Percentiles rank a stretch among this genome's conserved stretches.
Conservation (phyloP, 2,797 vertebrate species). For the Crenichthys baileyi region DNA sequence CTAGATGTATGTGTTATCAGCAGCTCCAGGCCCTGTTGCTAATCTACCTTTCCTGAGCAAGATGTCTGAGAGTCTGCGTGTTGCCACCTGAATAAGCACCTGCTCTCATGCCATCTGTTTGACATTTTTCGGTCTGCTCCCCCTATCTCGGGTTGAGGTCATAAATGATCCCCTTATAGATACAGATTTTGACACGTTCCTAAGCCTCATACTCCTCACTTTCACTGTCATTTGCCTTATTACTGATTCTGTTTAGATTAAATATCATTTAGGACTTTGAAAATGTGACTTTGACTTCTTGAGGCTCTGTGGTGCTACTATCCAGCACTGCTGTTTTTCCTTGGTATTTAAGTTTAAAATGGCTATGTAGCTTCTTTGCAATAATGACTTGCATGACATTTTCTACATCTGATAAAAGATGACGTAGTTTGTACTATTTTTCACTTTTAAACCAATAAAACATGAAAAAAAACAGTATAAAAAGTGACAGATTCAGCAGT, state of each 20-base stretch:
- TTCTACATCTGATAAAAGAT: not conserved
- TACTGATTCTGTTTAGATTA: slow-evolving; percentile 52
- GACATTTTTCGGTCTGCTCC: slow-evolving; percentile 65
- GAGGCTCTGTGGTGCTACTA: slow-evolving; percentile 15
- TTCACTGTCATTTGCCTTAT: slow-evolving; percentile 21
- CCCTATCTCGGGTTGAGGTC: slow-evolving; percentile 43
- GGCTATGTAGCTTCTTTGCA: not conserved
- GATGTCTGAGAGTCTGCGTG: slow-evolving; percentile 52
- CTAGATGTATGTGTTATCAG: slow-evolving; percentile 64
- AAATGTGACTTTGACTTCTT: slow-evolving; percentile 14
- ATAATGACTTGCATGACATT: not conserved
- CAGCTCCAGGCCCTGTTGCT: slow-evolving; percentile 58
- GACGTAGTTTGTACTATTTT: no score
- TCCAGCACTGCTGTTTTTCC: not conserved
- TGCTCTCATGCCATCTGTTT: slow-evolving; percentile 70
- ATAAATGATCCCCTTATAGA: slow-evolving; percentile 53
- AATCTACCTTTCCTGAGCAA: slow-evolving; percentile 61
- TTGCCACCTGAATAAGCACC: slow-evolving; percentile 64
- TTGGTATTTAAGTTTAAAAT: not conserved
- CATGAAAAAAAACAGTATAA: not conserved
- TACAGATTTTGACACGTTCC: slow-evolving; percentile 49
- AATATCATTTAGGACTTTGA: slow-evolving; percentile 27
- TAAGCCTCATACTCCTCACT: slow-evolving; percentile 32
- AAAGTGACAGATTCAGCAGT: not conserved
- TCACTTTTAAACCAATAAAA: not conserved